Conservation (phyloP, 2,113 vertebrate species). For the Labeo catla region DNA sequence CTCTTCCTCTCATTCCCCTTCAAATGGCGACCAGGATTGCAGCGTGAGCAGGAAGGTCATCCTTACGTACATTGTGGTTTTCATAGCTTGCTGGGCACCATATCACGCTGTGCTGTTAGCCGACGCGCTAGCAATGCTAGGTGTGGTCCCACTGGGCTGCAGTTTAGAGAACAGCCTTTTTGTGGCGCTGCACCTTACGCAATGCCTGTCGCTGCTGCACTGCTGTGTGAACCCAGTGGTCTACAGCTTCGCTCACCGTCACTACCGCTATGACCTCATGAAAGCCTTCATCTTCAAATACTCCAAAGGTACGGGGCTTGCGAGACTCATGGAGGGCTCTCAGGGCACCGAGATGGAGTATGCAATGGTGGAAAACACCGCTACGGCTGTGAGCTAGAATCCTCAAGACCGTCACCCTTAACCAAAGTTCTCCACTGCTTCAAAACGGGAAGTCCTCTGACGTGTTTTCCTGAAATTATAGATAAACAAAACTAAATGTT, state of each 20-base stretch:
- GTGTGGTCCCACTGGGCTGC: conserved; percentile 85
- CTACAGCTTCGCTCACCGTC: conserved; percentile 91
- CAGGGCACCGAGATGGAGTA: conserved; percentile 87
- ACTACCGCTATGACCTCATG: conserved; percentile 95
- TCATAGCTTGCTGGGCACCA: conserved; percentile 92
- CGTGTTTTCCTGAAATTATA: neutral
- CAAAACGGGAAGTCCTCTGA: neutral
- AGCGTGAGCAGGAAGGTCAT: conserved; percentile 87
- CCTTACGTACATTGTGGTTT: conserved; percentile 90
- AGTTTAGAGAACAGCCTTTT: conserved; percentile 87
- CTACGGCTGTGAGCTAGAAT: conserved; percentile 62
- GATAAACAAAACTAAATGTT: neutral
- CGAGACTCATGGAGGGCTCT: conserved; percentile 87
- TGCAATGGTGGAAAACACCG: conserved; percentile 83
- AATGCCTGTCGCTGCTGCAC: conserved; percentile 92
- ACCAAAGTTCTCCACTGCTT: conserved; percentile 24
- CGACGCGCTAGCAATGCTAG: conserved; percentile 85
- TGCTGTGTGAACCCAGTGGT: conserved; percentile 96
- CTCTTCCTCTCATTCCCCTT: conserved; percentile 56
- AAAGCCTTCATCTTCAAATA: conserved; percentile 98
- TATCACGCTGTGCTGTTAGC: conserved; percentile 85
- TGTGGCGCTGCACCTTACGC: conserved; percentile 86
- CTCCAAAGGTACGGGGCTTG: conserved; percentile 89
- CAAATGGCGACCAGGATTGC: conserved; percentile 77
- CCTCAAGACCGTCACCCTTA: neutral